Conservation (phyloP, 2,888 invertebrate species). For the Drosophila flavopinicola region DNA sequence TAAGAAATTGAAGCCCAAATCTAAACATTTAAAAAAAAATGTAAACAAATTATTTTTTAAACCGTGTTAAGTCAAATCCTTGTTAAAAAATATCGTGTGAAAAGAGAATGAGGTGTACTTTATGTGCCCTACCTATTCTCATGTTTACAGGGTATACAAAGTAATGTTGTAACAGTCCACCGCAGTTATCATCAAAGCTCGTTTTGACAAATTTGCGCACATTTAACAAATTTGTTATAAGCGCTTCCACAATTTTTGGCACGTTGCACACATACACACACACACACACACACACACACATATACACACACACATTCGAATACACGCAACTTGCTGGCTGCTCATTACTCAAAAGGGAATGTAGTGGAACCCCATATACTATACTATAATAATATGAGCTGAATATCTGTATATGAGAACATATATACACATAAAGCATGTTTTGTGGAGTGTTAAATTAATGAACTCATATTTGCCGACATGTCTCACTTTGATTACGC, state of each 20-base stretch:
- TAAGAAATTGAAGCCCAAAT: too few species aligned
- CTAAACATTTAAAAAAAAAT: too few species aligned
- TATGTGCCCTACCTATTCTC: too few species aligned
- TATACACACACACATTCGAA: constrained; percentile 11
- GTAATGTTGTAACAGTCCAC: background rate
- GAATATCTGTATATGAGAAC: constrained; percentile 1
- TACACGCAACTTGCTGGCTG: constrained; percentile 18
- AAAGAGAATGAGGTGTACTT: too few species aligned
- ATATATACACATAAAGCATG: constrained; percentile 9
- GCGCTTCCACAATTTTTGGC: constrained; percentile 57
- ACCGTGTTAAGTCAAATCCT: too few species aligned
- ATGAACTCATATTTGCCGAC: constrained; percentile 68
- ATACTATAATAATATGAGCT: constrained; percentile 5
- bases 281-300: constrained; percentile 17
- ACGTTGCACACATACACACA: constrained; percentile 23
- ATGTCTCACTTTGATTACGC: constrained; percentile 51
- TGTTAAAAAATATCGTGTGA: too few species aligned
- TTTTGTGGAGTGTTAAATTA: constrained; percentile 50
- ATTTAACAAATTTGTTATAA: constrained; percentile 68
- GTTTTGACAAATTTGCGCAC: constrained; percentile 64
- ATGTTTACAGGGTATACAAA: constrained; percentile 5
- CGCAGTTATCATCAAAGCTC: background rate
- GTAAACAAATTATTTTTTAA: too few species aligned
- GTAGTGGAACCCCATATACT: constrained; percentile 35
- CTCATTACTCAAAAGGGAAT: constrained; percentile 66